Base-by-base conservation (phyloP, 2,888 invertebrate species). In the Amblyteles armatorius region DNA sequence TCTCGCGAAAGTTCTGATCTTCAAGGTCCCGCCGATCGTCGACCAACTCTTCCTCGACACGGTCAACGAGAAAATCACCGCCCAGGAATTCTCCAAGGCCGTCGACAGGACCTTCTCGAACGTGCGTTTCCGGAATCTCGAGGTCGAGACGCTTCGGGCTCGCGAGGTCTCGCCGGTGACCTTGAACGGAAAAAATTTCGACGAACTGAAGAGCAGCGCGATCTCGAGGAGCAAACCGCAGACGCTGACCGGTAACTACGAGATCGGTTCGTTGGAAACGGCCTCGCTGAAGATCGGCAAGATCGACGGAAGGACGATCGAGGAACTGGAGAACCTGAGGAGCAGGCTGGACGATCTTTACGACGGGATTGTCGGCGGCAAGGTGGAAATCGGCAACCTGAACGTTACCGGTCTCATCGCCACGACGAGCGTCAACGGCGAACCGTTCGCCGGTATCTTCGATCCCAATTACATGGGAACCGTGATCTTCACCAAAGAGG, bases 51-150 rank as follows among this genome's bases (percentile, higher is more conserved):
- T 80, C 7, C 88, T 89, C 19, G 67, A 80, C 1, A 86, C 36
- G 7, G 13, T 92, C 2, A 90, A 90, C 65, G 77, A 76, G 6
- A 78, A 87, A n/a, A 80, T 90, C 4, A 78, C 88, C 3, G 65
- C 78, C 0, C 55, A 63, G 0, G 73, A 87, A 3, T 92, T 92
- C 63, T 48, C 26, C 0, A 19, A 63, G 0, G 89, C 93, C 65
- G 79, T 95, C 0, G 90, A 92, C 7, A 86, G 89, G 9, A 87
- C 95, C 1, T 91, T 93, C 3, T 94, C 94, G 0, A 91, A 94
- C 73, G 92, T 95, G 0, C 91, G 90, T 67, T 94, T 96, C 48
- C 93, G 94, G 60, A 93, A 94, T 82, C 88, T 96, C 2, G 88
- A 91, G 16, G 82, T 95, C 0, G 88, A 87, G 6, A 95, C 94